Conservation (phyloP, 2,888 invertebrate species). For the Neocrepidodera transversa region DNA sequence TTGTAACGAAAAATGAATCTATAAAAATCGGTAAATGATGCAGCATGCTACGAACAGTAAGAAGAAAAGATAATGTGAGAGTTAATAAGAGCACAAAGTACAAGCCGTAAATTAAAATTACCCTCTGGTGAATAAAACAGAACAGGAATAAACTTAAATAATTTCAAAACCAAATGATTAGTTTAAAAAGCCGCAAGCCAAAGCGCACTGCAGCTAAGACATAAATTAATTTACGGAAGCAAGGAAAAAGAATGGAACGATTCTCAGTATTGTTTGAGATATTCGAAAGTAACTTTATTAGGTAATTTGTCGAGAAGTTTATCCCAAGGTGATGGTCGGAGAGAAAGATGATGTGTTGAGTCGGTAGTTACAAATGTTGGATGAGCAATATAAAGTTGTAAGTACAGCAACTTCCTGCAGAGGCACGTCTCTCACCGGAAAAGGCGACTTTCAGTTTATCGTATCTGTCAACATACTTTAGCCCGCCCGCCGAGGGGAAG, state of each 20-base stretch:
- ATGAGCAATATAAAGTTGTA: slow-evolving; percentile 40
- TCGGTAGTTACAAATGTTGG: slow-evolving; percentile 34
- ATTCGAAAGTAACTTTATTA: too few relatives aligned
- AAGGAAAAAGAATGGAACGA: neutral
- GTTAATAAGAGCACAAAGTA: neutral
- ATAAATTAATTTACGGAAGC: slow-evolving; percentile 54
- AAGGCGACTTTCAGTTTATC: slow-evolving; percentile 52
- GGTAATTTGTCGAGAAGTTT: neutral
- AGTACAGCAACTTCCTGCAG: slow-evolving; percentile 49
- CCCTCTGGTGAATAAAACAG: neutral
- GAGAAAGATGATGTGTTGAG: slow-evolving; percentile 31
- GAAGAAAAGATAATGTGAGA: neutral
- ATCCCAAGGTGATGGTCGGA: neutral
- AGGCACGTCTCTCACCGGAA: slow-evolving; percentile 53
- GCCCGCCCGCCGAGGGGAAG: slow-evolving; percentile 48
- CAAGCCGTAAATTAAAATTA: slow-evolving; percentile 1
- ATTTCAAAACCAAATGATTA: slow-evolving; percentile 43
- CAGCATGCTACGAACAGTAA: neutral
- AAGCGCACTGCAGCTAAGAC: slow-evolving; percentile 49
- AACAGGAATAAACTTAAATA: slow-evolving; percentile 30
- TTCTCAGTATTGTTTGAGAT: too few relatives aligned
- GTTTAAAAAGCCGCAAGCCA: slow-evolving; percentile 40
- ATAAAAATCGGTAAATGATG: neutral
- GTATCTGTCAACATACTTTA: slow-evolving; percentile 54
- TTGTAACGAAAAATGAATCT: too few relatives aligned